Evolutionary conservation across 1,140 invertebrate genomes (phyloP), one percentile per base, ranked within the genome.

Genomic region (Intoshia linei): DNA sequence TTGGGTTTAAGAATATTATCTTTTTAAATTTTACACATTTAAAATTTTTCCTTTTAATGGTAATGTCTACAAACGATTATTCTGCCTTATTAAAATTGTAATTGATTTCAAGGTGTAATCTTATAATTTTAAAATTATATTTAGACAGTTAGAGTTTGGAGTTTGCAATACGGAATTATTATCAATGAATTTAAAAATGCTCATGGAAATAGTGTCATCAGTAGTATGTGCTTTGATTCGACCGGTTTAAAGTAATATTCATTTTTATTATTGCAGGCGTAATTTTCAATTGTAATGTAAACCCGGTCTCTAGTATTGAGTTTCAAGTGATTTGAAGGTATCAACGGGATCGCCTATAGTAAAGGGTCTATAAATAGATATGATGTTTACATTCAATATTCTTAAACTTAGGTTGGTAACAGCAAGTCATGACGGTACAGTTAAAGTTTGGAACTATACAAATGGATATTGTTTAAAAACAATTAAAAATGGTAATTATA

Each of bases 361-460:
- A 7, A 25, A n/a, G n/a, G 24, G 7, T 25, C 30, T 7, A 23
- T 5, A 34, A 11, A 17, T 18, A 13, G 30, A 32, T 13, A 7
- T 10, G 17, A 32, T 32, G 30, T 13, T 7, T 17, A 17, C 7
- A 10, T 17, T 14, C 23, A 23, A 10, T 14, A 11, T 19, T 15
- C 35, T 44, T 11, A n/a, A n/a, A n/a, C n/a, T n/a, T 36, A 54
- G 56, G 33, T 44, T 57, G 23, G 49, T 58, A n/a, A 57, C 55
- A 19, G 55, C 53, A 27, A 51, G 52, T 5, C 40, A 53, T 38
- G 55, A 58, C 47, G 57, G 57, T n/a, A 42, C 44, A 11, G 40
- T 57, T 11, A 47, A 45, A 39, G 49, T 58, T 20, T 59, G 57
- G 57, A 59, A 59, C 42, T 58, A 55, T 38, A 58, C 58, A 40